Conservation (phyloP, 2,113 vertebrate species). For the Paraplagusia blochii region DNA sequence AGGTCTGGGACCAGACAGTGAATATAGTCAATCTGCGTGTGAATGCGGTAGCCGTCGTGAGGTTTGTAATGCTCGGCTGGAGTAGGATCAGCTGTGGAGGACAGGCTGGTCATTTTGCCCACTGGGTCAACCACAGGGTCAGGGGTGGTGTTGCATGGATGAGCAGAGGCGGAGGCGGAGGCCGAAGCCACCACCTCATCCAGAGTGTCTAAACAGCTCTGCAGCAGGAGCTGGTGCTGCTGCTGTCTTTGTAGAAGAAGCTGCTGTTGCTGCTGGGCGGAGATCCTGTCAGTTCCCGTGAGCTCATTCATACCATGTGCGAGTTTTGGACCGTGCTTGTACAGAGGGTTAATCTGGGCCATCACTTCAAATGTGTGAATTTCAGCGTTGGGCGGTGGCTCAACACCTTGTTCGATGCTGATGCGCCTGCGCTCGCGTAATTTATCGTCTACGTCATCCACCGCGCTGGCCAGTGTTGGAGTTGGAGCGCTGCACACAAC, state of each 20-base stretch:
- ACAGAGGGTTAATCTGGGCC: slow-evolving; percentile 77
- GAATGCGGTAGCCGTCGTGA: slow-evolving; percentile 70
- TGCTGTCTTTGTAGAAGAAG: slow-evolving; percentile 67
- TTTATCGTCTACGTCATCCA: slow-evolving; percentile 80
- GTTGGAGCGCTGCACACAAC: slow-evolving; percentile 39
- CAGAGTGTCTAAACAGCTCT: slow-evolving; percentile 77
- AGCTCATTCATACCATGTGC: slow-evolving; percentile 79
- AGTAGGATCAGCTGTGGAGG: slow-evolving; percentile 29
- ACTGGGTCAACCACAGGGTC: slow-evolving; percentile 40
- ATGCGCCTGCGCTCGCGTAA: slow-evolving; percentile 80
- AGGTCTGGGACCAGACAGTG: slow-evolving; percentile 83
- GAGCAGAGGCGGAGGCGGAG: slow-evolving; percentile 36
- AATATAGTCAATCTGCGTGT: slow-evolving; percentile 83
- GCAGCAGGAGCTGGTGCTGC: slow-evolving; percentile 74
- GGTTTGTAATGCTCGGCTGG: slow-evolving; percentile 46
- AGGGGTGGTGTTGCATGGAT: slow-evolving; percentile 21
- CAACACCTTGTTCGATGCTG: slow-evolving; percentile 83
- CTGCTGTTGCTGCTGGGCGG: slow-evolving; percentile 64
- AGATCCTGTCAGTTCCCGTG: slow-evolving; percentile 61
- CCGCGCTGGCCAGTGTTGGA: slow-evolving; percentile 22
- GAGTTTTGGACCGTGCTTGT: slow-evolving; percentile 81
- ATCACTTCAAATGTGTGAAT: slow-evolving; percentile 84
- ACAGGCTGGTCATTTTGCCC: slow-evolving; percentile 14
- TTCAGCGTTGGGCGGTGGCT: slow-evolving; percentile 80
- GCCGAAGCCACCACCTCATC: slow-evolving; percentile 73